Base-by-base conservation (phyloP, 2,888 invertebrate species). In the Rhopalosiphum nymphaeae region DNA sequence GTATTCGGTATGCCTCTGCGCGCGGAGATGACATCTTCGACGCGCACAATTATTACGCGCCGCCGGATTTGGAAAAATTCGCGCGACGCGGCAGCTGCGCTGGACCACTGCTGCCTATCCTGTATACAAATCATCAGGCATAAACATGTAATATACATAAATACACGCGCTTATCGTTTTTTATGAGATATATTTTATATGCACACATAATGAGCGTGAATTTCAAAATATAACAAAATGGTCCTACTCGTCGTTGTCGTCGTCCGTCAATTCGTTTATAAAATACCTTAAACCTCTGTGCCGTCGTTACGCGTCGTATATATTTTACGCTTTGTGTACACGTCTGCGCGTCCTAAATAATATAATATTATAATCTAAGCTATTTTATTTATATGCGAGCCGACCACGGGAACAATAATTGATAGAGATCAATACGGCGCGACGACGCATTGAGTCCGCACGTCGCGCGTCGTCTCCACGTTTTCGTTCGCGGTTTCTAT, bases 11-110 rank as follows among this genome's bases (percentile, higher is more conserved):
- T 78, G 78, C 21, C 0, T 78, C 36, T 78, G 7, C 78, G 9
- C 78, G 78, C 36, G 21, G 21, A 78, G 21, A 78, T 78, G 78
- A 78, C 78, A 78, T 78, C 78, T 78, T 36, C 78, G 78, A 44
- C 85, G 85, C 85, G 85, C 44, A 44, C 42, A 85, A 85, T 85
- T 78, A 85, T 85, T 78, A 78, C 85, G 85, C 85, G 44, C 29
- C 26, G 11, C 5, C 44, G 85, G 84, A 44, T 44, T 44, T 29
- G 44, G 44, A 26, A 44, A 44, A 85, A 85, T 85, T 44, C 44
- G 29, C 3, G 26, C 10, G 44, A 85, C 44, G 25, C 44, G 85
- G 85, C 85, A 85, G 85, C 85, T 85, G 85, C 29, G 44, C 21
- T 16, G 44, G 4, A 9, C 78, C 13, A 13, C 67, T n/a, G 13